phyloP scores from a whole-genome alignment of 2,888 invertebrate genomes.

The Ischnus inquisitorius region DNA sequence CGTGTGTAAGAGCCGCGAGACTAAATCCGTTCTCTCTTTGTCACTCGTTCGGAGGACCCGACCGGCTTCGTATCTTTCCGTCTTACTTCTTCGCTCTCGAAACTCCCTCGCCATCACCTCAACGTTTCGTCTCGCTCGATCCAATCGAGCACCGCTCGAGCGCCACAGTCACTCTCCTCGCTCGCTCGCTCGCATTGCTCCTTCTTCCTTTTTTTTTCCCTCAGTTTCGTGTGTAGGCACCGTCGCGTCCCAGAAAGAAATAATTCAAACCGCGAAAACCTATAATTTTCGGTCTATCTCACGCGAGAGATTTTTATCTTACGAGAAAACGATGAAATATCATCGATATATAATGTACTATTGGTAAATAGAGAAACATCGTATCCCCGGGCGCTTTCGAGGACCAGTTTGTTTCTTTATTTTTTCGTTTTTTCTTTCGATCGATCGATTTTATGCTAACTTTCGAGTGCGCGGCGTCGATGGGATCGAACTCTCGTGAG shows the following conservation, averaged over 20 bases:
- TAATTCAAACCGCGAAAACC: slow-evolving; percentile 84
- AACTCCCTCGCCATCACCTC: slow-evolving; percentile 60
- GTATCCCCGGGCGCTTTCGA: slow-evolving; percentile 28
- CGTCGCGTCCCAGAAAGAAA: slow-evolving; percentile 75
- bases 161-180: slow-evolving; percentile 13
- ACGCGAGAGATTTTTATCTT: slow-evolving; percentile 80
- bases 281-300: slow-evolving; percentile 81
- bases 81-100: slow-evolving; percentile 24
- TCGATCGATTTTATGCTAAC: not conserved
- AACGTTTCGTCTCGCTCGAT: slow-evolving; percentile 62
- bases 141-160: slow-evolving; percentile 64
- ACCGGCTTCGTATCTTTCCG: not conserved
- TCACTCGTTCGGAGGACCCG: not conserved
- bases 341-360: slow-evolving; percentile 61
- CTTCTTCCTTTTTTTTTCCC: slow-evolving; percentile 35
- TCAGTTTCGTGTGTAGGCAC: slow-evolving; percentile 48
- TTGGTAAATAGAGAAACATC: slow-evolving; percentile 57
- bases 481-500: not conserved
- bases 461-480: not conserved
- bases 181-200: slow-evolving; percentile 44
- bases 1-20: slow-evolving; percentile 18
- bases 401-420: slow-evolving; percentile 31
- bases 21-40: slow-evolving; percentile 17
- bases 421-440: not conserved
- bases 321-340: slow-evolving; percentile 64